These are phyloP conservation scores for Mylabris phalerata DNA, from an alignment of 1,140 invertebrate species.

Conservation along the genomic window DNA sequence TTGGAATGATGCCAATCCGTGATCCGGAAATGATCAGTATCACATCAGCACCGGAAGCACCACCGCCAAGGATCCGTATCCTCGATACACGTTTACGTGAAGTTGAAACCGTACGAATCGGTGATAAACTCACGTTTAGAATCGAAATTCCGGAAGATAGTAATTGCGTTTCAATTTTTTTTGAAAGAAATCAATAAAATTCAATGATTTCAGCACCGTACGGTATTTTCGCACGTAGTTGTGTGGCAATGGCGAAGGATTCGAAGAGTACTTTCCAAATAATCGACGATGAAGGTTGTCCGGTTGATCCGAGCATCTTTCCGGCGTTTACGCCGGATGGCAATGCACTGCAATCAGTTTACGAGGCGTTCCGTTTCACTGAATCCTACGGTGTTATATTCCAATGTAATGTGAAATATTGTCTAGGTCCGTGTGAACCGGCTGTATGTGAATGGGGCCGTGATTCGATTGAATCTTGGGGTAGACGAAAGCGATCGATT, in stretches of 20 bases:
- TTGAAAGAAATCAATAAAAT: background rate
- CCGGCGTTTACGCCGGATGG: slow-evolving; percentile 82
- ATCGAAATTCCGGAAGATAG: slow-evolving; percentile 95
- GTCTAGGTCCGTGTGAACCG: slow-evolving; percentile 90
- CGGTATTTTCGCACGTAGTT: slow-evolving; percentile 91
- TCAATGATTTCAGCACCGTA: slow-evolving; percentile 71
- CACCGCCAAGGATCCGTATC: slow-evolving; percentile 87
- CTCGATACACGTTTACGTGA: slow-evolving; percentile 76
- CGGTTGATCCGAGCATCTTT: slow-evolving; percentile 88
- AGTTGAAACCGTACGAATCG: slow-evolving; percentile 90
- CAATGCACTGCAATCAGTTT: slow-evolving; percentile 81
- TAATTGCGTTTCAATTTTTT: slow-evolving; percentile 48
- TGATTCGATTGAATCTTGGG: slow-evolving; percentile 83
- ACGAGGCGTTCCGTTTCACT: slow-evolving; percentile 92
- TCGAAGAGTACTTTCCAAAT: slow-evolving; percentile 94
- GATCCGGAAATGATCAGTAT: slow-evolving; percentile 94
- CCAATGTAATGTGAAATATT: slow-evolving; percentile 96
- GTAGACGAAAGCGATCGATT: slow-evolving; percentile 74
- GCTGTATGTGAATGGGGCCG: slow-evolving; percentile 82
- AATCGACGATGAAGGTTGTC: slow-evolving; percentile 91
- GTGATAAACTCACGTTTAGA: slow-evolving; percentile 89
- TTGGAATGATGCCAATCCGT: slow-evolving; percentile 94
- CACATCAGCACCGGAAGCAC: slow-evolving; percentile 88
- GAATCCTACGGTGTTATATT: slow-evolving; percentile 95
- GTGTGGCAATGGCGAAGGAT: slow-evolving; percentile 94